Evolutionary conservation across 2,888 invertebrate genomes (phyloP).

Genomic region (Osedax fenrisi): DNA sequence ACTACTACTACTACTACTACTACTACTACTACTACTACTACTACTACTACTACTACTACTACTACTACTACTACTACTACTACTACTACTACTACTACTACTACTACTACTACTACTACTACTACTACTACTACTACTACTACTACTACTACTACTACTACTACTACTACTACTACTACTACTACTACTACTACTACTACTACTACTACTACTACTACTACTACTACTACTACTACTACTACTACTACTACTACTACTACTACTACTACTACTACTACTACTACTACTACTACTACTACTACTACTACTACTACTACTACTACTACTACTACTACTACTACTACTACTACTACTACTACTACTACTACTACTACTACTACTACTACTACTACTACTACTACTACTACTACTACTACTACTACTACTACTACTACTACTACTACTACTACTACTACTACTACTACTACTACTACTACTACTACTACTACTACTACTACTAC

Average conservation of each 20-base stretch:
- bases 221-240: too few species aligned
- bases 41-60: slow-evolving; percentile 23
- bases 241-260: too few species aligned
- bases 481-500: slow-evolving; percentile 13
- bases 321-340: slow-evolving; percentile 17
- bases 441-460: slow-evolving; percentile 21
- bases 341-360: slow-evolving; percentile 13
- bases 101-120: slow-evolving; percentile 24
- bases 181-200: too few species aligned
- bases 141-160: neutral
- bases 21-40: slow-evolving; percentile 21
- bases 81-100: slow-evolving; percentile 21
- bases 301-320: slow-evolving; percentile 13
- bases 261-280: neutral
- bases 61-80: slow-evolving; percentile 21
- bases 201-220: too few species aligned
- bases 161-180: neutral
- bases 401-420: slow-evolving; percentile 23
- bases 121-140: slow-evolving; percentile 23
- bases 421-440: slow-evolving; percentile 22
- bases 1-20: slow-evolving; percentile 17
- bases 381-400: slow-evolving; percentile 22
- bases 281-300: slow-evolving; percentile 6
- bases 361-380: slow-evolving; percentile 16
- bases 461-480: slow-evolving; percentile 18